Evolutionary conservation across 1,140 invertebrate genomes (phyloP).

Genomic region (Hycleus cichorii): DNA sequence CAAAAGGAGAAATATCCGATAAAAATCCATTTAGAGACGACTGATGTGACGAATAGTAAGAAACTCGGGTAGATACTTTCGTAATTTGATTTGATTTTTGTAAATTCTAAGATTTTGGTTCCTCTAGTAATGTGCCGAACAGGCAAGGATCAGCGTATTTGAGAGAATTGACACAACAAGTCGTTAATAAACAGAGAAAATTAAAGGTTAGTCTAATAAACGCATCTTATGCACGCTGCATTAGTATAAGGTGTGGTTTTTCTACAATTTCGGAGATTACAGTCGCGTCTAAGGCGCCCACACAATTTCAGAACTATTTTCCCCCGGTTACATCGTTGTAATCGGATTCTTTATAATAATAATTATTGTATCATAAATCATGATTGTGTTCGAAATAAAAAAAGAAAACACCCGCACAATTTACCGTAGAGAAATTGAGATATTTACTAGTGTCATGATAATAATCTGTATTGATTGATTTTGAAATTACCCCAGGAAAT

Average conservation of each 20-base stretch:
- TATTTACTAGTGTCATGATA: neutral
- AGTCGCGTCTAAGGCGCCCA: neutral
- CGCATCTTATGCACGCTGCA: neutral
- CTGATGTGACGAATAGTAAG: constrained; percentile 49
- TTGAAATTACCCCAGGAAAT: constrained; percentile 37
- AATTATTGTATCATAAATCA: too few species aligned
- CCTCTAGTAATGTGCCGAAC: neutral
- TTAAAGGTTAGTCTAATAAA: constrained; percentile 24
- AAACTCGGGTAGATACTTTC: constrained; percentile 18
- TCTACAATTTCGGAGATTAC: neutral
- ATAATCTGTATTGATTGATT: constrained; percentile 11
- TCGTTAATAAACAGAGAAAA: constrained; percentile 29
- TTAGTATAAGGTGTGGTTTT: neutral
- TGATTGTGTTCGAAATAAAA: too few species aligned
- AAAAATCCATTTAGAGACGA: constrained; percentile 45
- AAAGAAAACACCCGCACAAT: too few species aligned
- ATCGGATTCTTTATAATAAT: too few species aligned
- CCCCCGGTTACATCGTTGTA: too few species aligned
- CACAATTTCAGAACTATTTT: too few species aligned
- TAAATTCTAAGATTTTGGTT: too few species aligned
- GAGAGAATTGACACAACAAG: constrained; percentile 34
- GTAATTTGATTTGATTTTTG: too few species aligned
- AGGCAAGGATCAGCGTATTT: constrained; percentile 27
- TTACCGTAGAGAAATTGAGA: neutral
- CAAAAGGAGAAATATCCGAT: constrained; percentile 40